Conservation (phyloP, 2,888 invertebrate species). For the Agrotis ipsilon region DNA sequence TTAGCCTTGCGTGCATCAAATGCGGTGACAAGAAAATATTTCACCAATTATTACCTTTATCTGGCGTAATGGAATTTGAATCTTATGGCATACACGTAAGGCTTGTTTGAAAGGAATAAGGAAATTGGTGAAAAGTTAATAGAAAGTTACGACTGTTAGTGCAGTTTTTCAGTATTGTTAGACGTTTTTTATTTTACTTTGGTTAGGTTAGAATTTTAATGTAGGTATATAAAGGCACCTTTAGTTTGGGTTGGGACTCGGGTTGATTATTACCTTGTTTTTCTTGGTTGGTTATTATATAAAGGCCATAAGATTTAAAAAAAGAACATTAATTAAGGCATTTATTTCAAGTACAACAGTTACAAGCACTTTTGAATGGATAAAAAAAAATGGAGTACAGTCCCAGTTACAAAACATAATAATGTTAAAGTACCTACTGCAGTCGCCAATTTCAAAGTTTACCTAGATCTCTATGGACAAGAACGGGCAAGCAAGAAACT, state of each 20-base stretch:
- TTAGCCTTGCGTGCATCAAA: slow-evolving; percentile 64
- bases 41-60: slow-evolving; percentile 20
- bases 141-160: slow-evolving; percentile 51
- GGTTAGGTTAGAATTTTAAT: slow-evolving; percentile 21
- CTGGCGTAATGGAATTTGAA: slow-evolving; percentile 6
- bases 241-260: neutral
- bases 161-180: slow-evolving; percentile 58
- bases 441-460: too few relatives aligned
- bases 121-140: slow-evolving; percentile 43
- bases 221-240: slow-evolving; percentile 2
- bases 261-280: too few relatives aligned
- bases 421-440: too few relatives aligned
- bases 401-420: too few relatives aligned
- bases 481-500: too few relatives aligned
- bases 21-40: slow-evolving; percentile 59
- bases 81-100: neutral
- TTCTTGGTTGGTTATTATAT: too few relatives aligned
- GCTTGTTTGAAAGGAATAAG: neutral
- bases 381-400: too few relatives aligned
- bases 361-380: too few relatives aligned
- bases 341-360: too few relatives aligned
- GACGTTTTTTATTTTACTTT: slow-evolving; percentile 46
- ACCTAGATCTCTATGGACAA: too few relatives aligned
- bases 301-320: too few relatives aligned
- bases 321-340: too few relatives aligned